Percentiles rank a stretch among this genome's conserved stretches.
Conservation (phyloP, 1,140 invertebrate genomes). For the Caenorhabditis brenneri region DNA sequence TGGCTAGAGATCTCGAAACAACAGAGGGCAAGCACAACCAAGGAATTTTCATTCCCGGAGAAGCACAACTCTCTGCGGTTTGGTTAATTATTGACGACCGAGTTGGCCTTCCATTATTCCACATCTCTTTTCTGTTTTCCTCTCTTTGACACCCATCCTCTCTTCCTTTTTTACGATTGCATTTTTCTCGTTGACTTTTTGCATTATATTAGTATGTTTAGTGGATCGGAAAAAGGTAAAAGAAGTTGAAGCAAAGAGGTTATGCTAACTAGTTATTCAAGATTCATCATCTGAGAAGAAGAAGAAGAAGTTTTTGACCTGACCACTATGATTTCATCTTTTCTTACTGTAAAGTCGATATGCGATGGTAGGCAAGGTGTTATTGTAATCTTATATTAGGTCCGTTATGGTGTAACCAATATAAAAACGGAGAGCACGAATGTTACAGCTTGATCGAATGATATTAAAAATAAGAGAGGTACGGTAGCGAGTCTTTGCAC, state of each 20-base stretch:
- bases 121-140: no score
- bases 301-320: not conserved
- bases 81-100: constrained; percentile 39
- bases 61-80: constrained; percentile 33
- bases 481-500: no score
- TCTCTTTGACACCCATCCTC: constrained; percentile 1
- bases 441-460: no score
- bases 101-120: not conserved
- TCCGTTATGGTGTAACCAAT: no score
- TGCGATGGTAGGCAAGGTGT: no score
- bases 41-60: constrained; percentile 29
- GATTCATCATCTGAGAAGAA: no score
- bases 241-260: not conserved
- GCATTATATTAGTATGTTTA: constrained; percentile 6
- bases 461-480: no score
- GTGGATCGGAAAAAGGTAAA: not conserved
- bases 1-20: not conserved
- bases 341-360: no score
- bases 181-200: not conserved
- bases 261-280: not conserved
- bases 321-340: not conserved
- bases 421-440: no score
- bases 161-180: constrained; percentile 34
- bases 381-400: no score
- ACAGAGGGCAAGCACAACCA: not conserved